Conservation (phyloP, 1,140 invertebrate genomes). For the Heliconius hermathena region DNA sequence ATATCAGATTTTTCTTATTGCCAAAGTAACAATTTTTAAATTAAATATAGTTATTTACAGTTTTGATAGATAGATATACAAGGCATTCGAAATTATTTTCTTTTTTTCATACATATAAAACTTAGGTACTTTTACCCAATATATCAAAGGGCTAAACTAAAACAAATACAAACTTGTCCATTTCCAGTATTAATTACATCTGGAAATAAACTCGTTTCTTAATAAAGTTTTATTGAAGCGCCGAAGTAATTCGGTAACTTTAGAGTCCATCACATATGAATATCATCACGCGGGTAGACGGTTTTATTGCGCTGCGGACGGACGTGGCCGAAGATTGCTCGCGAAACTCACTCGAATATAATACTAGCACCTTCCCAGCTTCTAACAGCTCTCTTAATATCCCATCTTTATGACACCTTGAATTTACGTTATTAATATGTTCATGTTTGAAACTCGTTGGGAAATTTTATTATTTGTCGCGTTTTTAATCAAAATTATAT, state of each 20-base stretch:
- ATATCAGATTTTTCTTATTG: not conserved
- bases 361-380: too few relatives aligned
- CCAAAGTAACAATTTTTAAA: too few relatives aligned
- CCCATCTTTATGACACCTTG: too few relatives aligned
- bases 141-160: not conserved
- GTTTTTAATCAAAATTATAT: conserved; percentile 4
- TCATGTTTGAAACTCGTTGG: too few relatives aligned
- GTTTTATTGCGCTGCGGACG: conserved; percentile 69
- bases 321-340: conserved; percentile 63
- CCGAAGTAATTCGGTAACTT: conserved; percentile 56
- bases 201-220: conserved; percentile 18
- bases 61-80: too few relatives aligned
- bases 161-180: not conserved
- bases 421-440: too few relatives aligned
- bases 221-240: conserved; percentile 31
- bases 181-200: conserved; percentile 1
- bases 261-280: conserved; percentile 72
- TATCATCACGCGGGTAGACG: conserved; percentile 69
- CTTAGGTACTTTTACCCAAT: not conserved
- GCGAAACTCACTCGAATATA: conserved; percentile 46
- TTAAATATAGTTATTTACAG: too few relatives aligned
- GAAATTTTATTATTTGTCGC: not conserved
- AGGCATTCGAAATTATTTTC: too few relatives aligned
- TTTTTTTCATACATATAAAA: not conserved
- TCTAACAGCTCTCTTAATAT: too few relatives aligned